Conservation (phyloP, 2,113 vertebrate genomes). For the Rhinopithecus roxellana region DNA sequence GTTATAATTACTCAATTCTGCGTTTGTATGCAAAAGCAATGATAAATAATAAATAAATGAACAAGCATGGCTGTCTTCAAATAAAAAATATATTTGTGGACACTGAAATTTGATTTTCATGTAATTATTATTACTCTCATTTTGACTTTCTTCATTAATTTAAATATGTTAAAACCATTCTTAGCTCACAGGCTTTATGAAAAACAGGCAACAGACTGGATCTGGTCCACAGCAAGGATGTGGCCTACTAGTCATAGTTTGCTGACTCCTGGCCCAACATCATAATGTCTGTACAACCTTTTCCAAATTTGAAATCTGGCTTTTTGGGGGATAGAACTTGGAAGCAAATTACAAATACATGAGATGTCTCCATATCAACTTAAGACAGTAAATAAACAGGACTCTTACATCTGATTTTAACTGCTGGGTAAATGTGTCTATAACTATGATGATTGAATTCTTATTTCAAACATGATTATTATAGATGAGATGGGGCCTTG, state of each 20-base stretch:
- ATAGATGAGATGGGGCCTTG: background rate
- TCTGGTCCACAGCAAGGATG: background rate
- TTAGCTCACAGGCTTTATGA: background rate
- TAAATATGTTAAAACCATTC: slow-evolving; percentile 3
- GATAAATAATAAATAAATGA: background rate
- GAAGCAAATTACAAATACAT: background rate
- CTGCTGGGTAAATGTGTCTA: background rate
- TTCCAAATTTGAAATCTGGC: slow-evolving; percentile 42
- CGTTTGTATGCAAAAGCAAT: background rate
- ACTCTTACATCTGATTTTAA: background rate
- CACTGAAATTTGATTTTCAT: background rate
- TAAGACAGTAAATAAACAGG: slow-evolving; percentile 31
- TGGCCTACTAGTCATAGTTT: background rate
- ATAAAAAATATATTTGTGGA: background rate
- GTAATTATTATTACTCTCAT: background rate
- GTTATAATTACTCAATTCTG: background rate
- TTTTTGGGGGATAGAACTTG: background rate
- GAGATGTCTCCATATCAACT: background rate
- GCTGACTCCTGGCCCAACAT: background rate
- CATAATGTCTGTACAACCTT: background rate
- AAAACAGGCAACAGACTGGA: background rate
- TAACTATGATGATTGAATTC: background rate
- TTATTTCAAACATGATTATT: background rate
- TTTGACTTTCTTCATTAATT: slow-evolving; percentile 8
- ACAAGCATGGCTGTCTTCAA: background rate